A percentile compares a stretch with the other conserved stretches of the same genome.
Conservation (phyloP, 2,888 invertebrate species). For the Margaritifera margaritifera region DNA sequence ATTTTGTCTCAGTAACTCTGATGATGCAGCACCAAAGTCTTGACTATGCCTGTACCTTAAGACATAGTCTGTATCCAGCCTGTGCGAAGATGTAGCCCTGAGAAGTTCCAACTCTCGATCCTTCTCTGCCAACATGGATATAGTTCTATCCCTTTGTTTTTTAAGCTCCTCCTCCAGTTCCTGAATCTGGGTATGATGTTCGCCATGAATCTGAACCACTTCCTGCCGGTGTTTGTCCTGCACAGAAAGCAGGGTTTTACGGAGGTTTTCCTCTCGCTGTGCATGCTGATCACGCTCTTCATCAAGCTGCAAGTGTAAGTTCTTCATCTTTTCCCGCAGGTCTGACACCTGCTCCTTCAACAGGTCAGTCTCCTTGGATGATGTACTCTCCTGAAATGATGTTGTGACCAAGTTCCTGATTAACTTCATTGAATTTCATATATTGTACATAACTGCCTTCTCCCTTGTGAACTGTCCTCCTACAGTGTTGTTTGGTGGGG, state of each 20-base stretch:
- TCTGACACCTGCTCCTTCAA: conserved; percentile 77
- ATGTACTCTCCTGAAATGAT: conserved; percentile 49
- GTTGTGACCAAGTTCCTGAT: background rate
- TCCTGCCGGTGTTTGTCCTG: conserved; percentile 70
- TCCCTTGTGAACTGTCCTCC: too few species aligned
- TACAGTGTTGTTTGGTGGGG: too few species aligned
- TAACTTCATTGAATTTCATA: background rate
- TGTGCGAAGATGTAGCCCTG: conserved; percentile 59
- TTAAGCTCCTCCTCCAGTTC: conserved; percentile 72
- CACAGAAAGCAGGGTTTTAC: conserved; percentile 61
- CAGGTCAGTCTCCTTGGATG: conserved; percentile 59
- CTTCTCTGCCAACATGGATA: conserved; percentile 85
- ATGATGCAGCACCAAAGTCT: conserved; percentile 42
- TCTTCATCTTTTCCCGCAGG: conserved; percentile 71
- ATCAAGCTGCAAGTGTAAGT: conserved; percentile 52
- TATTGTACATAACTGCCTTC: too few species aligned
- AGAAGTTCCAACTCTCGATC: conserved; percentile 76
- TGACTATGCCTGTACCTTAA: conserved; percentile 14
- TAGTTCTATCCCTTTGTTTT: conserved; percentile 86
- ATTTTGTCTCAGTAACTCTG: conserved; percentile 32
- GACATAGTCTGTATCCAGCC: conserved; percentile 36
- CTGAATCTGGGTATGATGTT: conserved; percentile 80
- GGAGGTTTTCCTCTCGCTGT: conserved; percentile 56
- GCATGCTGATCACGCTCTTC: conserved; percentile 73
- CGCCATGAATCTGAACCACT: conserved; percentile 68